Percentiles rank a stretch among this genome's conserved stretches.
phyloP scores from a whole-genome alignment of 2,113 vertebrate species.

The Onychorhynchus coronatus region DNA sequence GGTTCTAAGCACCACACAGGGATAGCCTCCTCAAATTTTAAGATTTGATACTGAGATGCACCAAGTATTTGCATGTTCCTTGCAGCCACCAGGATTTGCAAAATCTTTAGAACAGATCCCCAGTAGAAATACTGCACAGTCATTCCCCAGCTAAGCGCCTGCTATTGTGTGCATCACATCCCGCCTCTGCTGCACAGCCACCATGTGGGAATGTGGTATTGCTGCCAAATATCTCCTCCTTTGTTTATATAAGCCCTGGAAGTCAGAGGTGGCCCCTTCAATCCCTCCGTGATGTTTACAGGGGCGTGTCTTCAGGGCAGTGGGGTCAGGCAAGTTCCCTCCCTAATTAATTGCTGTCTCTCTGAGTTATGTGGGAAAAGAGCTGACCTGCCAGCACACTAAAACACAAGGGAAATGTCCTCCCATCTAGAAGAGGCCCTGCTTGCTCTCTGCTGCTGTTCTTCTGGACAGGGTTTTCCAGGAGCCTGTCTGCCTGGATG shows the following conservation, averaged over 20 bases:
- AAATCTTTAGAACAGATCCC: neutral
- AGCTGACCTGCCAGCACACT: neutral
- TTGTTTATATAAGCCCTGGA: conserved; percentile 43
- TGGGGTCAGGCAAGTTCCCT: conserved; percentile 40
- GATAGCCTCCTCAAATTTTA: neutral
- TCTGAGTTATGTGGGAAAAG: conserved; percentile 62
- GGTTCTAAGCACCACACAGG: neutral
- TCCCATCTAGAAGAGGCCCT: neutral
- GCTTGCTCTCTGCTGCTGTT: neutral
- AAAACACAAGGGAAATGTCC: conserved; percentile 4
- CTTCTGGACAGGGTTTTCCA: neutral
- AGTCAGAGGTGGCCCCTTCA: conserved; percentile 26
- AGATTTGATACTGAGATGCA: neutral
- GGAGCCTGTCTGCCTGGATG: neutral
- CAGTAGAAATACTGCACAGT: neutral
- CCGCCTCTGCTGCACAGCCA: neutral
- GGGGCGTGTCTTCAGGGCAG: conserved; percentile 13
- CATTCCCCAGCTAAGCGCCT: neutral
- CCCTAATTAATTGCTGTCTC: conserved; percentile 42
- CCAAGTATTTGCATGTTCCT: neutral
- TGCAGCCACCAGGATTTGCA: neutral
- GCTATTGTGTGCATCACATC: neutral
- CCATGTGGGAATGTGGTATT: neutral
- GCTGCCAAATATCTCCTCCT: conserved; percentile 32
- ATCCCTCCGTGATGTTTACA: conserved; percentile 2